phyloP scores from a whole-genome alignment of 1,140 invertebrate genomes.

The Sinonovacula constricta region DNA sequence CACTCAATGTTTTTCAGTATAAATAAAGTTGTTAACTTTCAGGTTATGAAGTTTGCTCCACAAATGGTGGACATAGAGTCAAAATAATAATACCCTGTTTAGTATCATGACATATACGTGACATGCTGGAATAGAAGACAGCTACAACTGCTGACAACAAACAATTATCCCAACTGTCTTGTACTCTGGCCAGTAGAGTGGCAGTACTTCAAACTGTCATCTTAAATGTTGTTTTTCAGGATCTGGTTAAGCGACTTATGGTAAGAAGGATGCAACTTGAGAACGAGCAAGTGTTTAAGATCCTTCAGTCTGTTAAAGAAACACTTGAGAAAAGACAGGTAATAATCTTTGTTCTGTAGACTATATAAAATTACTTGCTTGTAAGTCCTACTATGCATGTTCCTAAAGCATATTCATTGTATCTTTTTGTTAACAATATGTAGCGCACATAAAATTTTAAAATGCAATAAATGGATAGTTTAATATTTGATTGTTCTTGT shows the following conservation, averaged over 20 bases:
- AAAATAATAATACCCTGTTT: no score
- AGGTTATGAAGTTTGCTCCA: no score
- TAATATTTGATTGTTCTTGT: background rate
- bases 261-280: background rate
- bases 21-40: no score
- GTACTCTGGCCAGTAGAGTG: background rate
- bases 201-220: background rate
- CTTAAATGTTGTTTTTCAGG: slow-evolving; percentile 18
- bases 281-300: slow-evolving; percentile 6
- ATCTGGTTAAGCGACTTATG: slow-evolving; percentile 31
- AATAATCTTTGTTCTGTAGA: background rate
- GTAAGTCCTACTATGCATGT: background rate
- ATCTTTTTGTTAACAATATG: background rate
- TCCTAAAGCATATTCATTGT: background rate
- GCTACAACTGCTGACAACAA: background rate
- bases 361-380: background rate
- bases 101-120: background rate
- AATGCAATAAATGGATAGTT: background rate
- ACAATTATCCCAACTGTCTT: background rate
- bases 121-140: background rate
- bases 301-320: slow-evolving; percentile 14
- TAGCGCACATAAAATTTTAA: background rate
- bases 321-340: slow-evolving; percentile 23
- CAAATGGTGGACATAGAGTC: no score
- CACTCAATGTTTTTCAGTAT: no score